Evolutionary conservation across 2,797 vertebrate genomes (phyloP).

Genomic region (Threskiornis aethiopicus): DNA sequence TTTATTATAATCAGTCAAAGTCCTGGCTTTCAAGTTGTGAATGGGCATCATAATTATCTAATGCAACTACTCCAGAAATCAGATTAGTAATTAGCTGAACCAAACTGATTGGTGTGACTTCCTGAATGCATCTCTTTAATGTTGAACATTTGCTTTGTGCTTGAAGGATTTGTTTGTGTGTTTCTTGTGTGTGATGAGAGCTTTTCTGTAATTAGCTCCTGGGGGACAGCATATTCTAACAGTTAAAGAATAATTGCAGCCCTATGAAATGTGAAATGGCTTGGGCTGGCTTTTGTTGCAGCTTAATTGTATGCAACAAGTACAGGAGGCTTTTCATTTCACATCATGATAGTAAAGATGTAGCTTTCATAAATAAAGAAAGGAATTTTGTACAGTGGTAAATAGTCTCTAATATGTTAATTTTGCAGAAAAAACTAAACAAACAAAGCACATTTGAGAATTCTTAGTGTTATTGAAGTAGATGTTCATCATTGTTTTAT

Average conservation of each 20-base stretch:
- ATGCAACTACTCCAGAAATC: conserved; percentile 89
- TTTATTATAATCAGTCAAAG: conserved; percentile 80
- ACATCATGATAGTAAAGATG: conserved; percentile 87
- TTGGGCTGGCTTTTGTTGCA: conserved; percentile 86
- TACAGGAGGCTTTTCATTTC: conserved; percentile 90
- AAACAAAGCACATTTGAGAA: conserved; percentile 70
- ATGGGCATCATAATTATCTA: conserved; percentile 93
- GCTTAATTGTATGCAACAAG: conserved; percentile 98
- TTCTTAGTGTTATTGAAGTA: conserved; percentile 54
- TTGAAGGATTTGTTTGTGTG: conserved; percentile 99
- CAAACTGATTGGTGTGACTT: conserved; percentile 94
- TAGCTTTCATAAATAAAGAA: conserved; percentile 87
- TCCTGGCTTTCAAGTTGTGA: conserved; percentile 79
- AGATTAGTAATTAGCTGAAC: conserved; percentile 96
- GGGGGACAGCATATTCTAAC: conserved; percentile 94
- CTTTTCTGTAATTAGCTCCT: conserved; percentile 99
- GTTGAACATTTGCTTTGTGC: conserved; percentile 99
- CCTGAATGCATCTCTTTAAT: conserved; percentile 91
- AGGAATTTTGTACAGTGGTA: conserved; percentile 88
- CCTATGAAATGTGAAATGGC: conserved; percentile 96
- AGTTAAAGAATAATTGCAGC: conserved; percentile 98
- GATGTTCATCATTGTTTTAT: conserved; percentile 69
- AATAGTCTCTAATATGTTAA: conserved; percentile 90
- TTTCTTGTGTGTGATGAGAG: conserved; percentile 95
- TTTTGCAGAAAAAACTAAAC: conserved; percentile 83